Percentiles rank a stretch among this genome's conserved stretches.
phyloP scores from a whole-genome alignment of 2,888 invertebrate genomes.

The Thecocarcelia acutangulata region DNA sequence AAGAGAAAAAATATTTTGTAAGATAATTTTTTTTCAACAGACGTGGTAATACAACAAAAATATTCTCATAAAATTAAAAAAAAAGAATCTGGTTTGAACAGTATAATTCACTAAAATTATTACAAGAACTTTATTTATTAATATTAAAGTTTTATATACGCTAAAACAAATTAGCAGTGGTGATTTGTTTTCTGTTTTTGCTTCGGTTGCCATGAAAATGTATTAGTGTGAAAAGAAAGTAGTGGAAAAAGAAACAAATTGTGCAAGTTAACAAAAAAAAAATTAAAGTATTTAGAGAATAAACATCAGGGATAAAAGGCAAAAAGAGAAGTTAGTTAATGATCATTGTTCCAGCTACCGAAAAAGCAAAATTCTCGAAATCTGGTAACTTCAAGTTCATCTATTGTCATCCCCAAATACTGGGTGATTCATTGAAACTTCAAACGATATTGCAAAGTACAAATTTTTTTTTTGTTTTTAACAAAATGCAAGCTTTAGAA shows the following conservation, averaged over 20 bases:
- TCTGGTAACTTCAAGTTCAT: conserved; percentile 32
- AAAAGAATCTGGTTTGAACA: too few relatives aligned
- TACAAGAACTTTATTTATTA: conserved; percentile 14
- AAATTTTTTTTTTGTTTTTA: not conserved
- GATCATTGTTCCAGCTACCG: not conserved
- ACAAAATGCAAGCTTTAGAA: conserved; percentile 36
- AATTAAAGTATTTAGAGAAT: not conserved
- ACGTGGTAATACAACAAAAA: conserved; percentile 37
- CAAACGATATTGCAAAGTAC: conserved; percentile 62
- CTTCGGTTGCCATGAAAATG: conserved; percentile 76
- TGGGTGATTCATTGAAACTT: conserved; percentile 69
- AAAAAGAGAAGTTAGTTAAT: not conserved
- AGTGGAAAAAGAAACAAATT: conserved; percentile 69
- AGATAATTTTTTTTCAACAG: conserved; percentile 1
- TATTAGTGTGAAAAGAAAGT: conserved; percentile 65
- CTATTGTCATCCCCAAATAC: conserved; percentile 59
- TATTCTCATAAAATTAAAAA: not conserved
- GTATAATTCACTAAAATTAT: conserved; percentile 29
- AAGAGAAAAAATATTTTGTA: conserved; percentile 64
- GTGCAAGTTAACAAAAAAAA: conserved; percentile 22
- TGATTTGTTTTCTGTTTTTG: conserved; percentile 46
- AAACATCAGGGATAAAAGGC: not conserved
- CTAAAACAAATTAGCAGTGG: conserved; percentile 11
- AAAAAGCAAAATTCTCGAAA: not conserved
- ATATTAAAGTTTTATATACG: not conserved